Percentiles rank a stretch among this genome's conserved stretches.
phyloP scores from a whole-genome alignment of 2,888 invertebrate species.

The Mesoligia furuncula region DNA sequence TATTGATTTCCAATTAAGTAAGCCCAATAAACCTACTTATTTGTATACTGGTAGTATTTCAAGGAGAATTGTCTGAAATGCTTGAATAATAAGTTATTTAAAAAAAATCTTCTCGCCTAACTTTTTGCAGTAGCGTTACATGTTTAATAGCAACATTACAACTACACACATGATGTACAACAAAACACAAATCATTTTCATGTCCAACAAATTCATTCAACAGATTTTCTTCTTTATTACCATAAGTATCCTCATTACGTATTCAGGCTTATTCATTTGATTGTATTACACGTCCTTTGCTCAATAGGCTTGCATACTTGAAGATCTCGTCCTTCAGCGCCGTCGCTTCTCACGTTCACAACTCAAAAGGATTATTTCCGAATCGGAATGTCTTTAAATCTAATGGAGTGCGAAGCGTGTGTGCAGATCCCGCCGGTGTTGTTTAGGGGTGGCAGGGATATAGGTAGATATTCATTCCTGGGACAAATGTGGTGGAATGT shows the following conservation, averaged over 20 bases:
- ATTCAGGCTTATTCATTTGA: constrained; percentile 56
- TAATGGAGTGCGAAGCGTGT: constrained; percentile 72
- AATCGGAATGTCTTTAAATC: constrained; percentile 71
- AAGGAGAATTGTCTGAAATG: background rate
- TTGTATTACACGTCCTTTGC: constrained; percentile 55
- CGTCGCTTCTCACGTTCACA: constrained; percentile 65
- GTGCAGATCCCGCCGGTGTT: constrained; percentile 57
- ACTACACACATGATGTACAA: constrained; percentile 13
- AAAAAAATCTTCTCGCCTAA: background rate
- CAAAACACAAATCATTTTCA: constrained; percentile 32
- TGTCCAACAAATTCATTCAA: constrained; percentile 37
- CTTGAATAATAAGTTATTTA: background rate
- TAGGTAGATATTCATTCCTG: background rate
- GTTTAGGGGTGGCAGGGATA: constrained; percentile 53
- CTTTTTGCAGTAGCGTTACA: background rate
- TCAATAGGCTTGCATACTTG: constrained; percentile 53
- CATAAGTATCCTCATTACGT: constrained; percentile 47
- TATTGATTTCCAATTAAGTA: background rate
- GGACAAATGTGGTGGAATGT: constrained; percentile 20
- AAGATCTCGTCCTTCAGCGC: constrained; percentile 62
- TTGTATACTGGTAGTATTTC: background rate
- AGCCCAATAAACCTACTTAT: background rate
- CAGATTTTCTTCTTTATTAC: constrained; percentile 44
- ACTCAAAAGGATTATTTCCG: constrained; percentile 71
- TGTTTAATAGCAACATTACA: background rate